Percentiles rank a stretch among this genome's conserved stretches.
Conservation (phyloP, 1,140 invertebrate species). For the Polypedilum pembai region DNA sequence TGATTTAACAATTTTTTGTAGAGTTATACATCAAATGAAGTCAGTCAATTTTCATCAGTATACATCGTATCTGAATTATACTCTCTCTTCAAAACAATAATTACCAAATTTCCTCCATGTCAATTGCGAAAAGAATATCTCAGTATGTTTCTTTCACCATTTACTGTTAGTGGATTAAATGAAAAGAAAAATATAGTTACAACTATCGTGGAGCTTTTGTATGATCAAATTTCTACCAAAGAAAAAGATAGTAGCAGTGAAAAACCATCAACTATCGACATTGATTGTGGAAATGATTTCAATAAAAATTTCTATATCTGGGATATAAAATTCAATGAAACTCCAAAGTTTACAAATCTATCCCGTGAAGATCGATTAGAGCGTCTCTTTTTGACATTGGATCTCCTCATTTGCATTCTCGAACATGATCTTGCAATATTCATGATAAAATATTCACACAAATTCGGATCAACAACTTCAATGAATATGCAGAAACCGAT, state of each 20-base stretch:
- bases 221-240: not conserved
- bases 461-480: not conserved
- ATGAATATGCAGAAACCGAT: not conserved
- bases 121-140: not conserved
- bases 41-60: not conserved
- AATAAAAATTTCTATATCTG: not conserved
- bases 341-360: not conserved
- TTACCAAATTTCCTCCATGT: not conserved
- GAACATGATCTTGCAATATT: not conserved
- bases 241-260: not conserved
- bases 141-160: not conserved
- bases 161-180: not conserved
- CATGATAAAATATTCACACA: not conserved
- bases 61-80: not conserved
- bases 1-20: not conserved
- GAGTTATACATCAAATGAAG: not conserved
- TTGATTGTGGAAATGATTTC: not conserved
- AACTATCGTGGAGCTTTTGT: not conserved
- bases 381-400: not conserved
- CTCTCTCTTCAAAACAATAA: not conserved
- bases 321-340: not conserved
- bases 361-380: not conserved
- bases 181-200: not conserved
- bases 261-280: not conserved
- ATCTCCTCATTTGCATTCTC: not conserved